A percentile compares a stretch with the other conserved stretches of the same genome.
These are phyloP conservation scores for Stictonetta naevosa DNA, from an alignment of 2,113 vertebrate genomes.

Conservation along the genomic window DNA sequence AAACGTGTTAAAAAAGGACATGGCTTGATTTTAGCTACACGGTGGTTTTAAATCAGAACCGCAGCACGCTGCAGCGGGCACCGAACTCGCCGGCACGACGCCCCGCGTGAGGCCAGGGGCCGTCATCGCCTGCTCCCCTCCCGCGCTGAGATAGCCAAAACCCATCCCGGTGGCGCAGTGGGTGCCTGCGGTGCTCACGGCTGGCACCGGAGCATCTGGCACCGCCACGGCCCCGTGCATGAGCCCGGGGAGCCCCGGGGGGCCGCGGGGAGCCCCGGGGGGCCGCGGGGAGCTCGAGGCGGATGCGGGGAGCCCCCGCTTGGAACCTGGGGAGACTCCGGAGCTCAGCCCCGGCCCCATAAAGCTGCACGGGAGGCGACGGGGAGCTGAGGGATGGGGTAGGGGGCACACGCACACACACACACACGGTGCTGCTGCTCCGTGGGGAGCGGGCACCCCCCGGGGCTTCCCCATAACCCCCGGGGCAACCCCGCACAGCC, in stretches of 20 bases:
- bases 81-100: neutral
- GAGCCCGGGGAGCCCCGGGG: neutral
- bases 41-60: neutral
- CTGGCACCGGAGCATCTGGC: rapidly evolving
- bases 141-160: too few species aligned
- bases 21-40: neutral
- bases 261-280: neutral
- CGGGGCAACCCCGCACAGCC: too few species aligned
- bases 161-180: neutral
- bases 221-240: rapidly evolving
- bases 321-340: neutral
- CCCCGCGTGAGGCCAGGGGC: rapidly evolving
- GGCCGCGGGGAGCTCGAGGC: too few species aligned
- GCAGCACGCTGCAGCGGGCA: rapidly evolving
- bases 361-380: neutral
- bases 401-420: too few species aligned
- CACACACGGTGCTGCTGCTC: too few species aligned
- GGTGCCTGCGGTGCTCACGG: rapidly evolving
- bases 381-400: too few species aligned
- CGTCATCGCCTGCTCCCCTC: neutral
- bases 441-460: too few species aligned
- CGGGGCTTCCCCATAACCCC: too few species aligned
- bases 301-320: neutral
- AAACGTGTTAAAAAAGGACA: rapidly evolving
- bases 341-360: neutral